Percentiles rank a stretch among this genome's conserved stretches.
These are phyloP conservation scores for Oedothorax gibbosus DNA, from an alignment of 1,140 invertebrate genomes.

Conservation along the genomic window DNA sequence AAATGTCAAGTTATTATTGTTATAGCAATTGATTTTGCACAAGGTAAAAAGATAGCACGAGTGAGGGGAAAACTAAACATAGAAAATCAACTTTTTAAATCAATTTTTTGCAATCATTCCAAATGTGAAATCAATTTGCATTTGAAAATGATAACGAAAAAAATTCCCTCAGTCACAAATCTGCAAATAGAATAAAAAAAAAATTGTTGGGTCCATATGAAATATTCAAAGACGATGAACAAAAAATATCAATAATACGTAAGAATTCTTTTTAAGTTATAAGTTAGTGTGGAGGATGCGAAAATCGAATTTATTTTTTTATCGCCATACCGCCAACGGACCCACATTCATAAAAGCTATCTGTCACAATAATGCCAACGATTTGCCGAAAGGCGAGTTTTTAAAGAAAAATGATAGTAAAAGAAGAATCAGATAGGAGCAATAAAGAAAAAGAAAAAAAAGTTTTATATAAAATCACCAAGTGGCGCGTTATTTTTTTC, in stretches of 20 bases:
- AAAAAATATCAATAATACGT: not conserved
- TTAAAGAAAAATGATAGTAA: slow-evolving; percentile 41
- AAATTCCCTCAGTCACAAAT: no score
- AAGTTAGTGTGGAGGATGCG: not conserved
- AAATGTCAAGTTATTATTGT: no score
- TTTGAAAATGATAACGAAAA: no score
- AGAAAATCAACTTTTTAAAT: no score
- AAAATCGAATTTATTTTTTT: slow-evolving; percentile 56
- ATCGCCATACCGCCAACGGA: slow-evolving; percentile 27
- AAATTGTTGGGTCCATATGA: no score
- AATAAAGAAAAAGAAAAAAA: slow-evolving; percentile 22
- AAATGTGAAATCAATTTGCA: no score
- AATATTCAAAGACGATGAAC: no score
- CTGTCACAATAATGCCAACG: slow-evolving; percentile 31
- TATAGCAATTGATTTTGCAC: no score
- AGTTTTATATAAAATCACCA: not conserved
- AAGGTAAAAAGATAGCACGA: no score
- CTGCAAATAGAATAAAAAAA: no score
- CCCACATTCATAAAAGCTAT: slow-evolving; percentile 50
- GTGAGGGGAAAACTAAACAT: no score
- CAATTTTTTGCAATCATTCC: no score
- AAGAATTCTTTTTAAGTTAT: slow-evolving; percentile 8
- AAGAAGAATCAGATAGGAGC: slow-evolving; percentile 11
- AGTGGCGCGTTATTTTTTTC: slow-evolving; percentile 13
- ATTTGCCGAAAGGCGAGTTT: slow-evolving; percentile 7